Evolutionary conservation across 2,113 vertebrate genomes (phyloP).

Genomic region (Abramis brama): DNA sequence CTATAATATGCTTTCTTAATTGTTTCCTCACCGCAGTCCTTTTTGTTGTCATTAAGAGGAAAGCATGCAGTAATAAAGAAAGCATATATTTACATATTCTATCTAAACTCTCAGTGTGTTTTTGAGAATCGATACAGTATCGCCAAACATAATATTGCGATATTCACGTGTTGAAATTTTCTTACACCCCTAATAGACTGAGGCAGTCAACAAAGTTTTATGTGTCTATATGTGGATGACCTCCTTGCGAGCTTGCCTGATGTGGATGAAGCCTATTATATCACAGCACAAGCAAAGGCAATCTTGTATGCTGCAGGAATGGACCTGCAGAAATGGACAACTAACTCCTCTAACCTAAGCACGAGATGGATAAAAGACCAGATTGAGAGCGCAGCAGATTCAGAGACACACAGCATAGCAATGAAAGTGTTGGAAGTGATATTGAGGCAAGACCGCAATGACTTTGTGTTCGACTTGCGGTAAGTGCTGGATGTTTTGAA

Average conservation of each 20-base stretch:
- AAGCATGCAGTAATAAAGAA: too few species aligned
- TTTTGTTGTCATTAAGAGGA: too few species aligned
- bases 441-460: background rate
- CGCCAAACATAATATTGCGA: too few species aligned
- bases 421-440: background rate
- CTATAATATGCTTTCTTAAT: too few species aligned
- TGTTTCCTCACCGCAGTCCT: too few species aligned
- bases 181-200: background rate
- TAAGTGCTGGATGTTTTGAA: background rate
- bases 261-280: background rate
- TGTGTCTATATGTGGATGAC: background rate
- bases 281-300: background rate
- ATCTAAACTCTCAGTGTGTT: too few species aligned
- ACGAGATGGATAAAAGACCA: background rate
- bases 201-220: background rate
- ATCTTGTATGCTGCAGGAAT: background rate
- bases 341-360: background rate
- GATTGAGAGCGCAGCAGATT: background rate
- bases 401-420: background rate
- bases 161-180: too few species aligned
- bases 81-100: too few species aligned
- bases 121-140: too few species aligned
- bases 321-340: background rate
- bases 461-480: background rate
- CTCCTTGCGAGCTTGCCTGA: background rate